These are phyloP conservation scores for Umimayanthus chanpuru DNA, from an alignment of 92 coral and sea anemone species.

Conservation along the genomic window DNA sequence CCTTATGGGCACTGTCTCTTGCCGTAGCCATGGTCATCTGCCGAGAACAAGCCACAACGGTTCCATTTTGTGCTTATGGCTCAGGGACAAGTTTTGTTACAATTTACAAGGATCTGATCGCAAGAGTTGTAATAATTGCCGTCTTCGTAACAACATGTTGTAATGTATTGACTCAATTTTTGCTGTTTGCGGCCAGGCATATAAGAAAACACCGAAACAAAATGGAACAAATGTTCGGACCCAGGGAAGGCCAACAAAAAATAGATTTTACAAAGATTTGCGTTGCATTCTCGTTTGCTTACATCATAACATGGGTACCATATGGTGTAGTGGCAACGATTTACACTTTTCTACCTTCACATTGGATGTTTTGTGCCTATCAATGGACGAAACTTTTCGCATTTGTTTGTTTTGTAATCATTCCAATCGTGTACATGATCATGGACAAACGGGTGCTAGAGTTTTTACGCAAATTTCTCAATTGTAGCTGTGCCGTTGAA, in stretches of 20 bases:
- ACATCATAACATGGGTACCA: constrained; percentile 27
- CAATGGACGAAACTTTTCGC: constrained; percentile 16
- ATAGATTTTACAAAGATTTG: constrained; percentile 26
- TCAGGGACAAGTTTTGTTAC: not conserved
- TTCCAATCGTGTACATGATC: constrained; percentile 20
- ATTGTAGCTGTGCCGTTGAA: not conserved
- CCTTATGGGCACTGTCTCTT: not conserved
- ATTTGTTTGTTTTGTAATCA: constrained; percentile 24
- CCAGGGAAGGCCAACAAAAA: constrained; percentile 8
- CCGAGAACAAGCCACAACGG: constrained; percentile 18
- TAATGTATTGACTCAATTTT: not conserved
- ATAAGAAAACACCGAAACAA: constrained; percentile 13
- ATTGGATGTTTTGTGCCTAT: constrained; percentile 25
- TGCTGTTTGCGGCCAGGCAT: not conserved
- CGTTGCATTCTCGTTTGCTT: constrained; percentile 22
- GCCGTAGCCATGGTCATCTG: not conserved
- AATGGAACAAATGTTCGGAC: constrained; percentile 31
- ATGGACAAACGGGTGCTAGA: constrained; percentile 8
- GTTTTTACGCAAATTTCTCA: not conserved
- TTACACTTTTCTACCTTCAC: constrained; percentile 5
- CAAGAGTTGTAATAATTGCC: constrained; percentile 20
- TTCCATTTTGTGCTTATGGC: constrained; percentile 1
- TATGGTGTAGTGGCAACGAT: constrained; percentile 2
- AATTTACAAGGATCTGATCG: constrained; percentile 7
- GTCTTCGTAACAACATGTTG: not conserved